Conservation (phyloP, 2,888 invertebrate genomes). For the Drosophila paucipuncta region DNA sequence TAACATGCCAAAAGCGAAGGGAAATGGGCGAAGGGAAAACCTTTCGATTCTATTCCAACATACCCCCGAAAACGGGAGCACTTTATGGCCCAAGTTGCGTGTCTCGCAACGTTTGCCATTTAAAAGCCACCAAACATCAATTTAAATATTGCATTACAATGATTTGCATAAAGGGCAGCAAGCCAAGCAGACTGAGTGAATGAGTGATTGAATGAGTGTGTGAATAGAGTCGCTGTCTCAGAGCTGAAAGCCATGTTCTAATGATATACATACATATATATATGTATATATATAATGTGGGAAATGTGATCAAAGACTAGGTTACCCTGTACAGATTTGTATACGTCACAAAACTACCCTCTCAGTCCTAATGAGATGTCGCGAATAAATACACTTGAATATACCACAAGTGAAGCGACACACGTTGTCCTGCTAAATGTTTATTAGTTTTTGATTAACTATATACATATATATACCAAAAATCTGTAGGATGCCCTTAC, state of each 20-base stretch:
- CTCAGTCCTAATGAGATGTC: neutral
- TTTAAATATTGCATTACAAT: conserved; percentile 81
- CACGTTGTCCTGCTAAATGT: neutral
- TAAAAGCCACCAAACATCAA: conserved; percentile 78
- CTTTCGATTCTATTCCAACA: conserved; percentile 19
- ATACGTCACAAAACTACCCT: neutral
- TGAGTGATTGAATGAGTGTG: conserved; percentile 27
- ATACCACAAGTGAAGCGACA: neutral
- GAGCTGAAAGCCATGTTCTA: conserved; percentile 54
- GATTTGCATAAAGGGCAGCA: conserved; percentile 75
- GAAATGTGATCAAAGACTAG: neutral
- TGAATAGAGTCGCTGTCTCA: conserved; percentile 37
- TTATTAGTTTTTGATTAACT: neutral
- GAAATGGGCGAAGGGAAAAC: conserved; percentile 5
- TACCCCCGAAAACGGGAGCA: conserved; percentile 33
- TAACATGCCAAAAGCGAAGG: conserved; percentile 43
- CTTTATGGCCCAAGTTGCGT: conserved; percentile 57
- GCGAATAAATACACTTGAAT: neutral
- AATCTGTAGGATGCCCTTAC: too few relatives aligned
- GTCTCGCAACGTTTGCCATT: conserved; percentile 60
- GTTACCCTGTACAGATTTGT: conserved; percentile 10
- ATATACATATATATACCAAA: too few relatives aligned
- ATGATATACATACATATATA: conserved; percentile 9
- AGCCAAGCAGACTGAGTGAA: conserved; percentile 27
- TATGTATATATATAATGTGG: neutral